Percentiles rank a stretch among this genome's conserved stretches.
Evolutionary conservation across 2,113 vertebrate genomes (phyloP).

Genomic region (Engraulis encrasicolus): DNA sequence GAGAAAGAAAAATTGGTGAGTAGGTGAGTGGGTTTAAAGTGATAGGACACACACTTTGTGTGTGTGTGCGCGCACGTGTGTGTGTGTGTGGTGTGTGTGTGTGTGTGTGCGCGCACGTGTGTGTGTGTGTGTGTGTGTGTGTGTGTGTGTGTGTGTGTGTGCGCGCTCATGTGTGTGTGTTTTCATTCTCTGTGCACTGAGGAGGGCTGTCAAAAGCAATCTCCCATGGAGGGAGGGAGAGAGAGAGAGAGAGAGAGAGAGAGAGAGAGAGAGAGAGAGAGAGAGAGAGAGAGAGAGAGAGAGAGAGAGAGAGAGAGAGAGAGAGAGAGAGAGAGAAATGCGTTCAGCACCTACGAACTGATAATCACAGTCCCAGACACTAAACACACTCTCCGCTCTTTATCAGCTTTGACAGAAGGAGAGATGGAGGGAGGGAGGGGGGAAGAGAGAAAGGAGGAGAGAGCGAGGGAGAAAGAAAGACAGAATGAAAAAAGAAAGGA

Average conservation of each 20-base stretch:
- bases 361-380: background rate
- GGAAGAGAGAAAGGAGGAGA: background rate
- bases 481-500: background rate
- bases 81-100: background rate
- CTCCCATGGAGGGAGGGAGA: background rate
- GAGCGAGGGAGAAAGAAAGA: background rate
- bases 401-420: background rate
- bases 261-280: too few relatives aligned
- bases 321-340: too few relatives aligned
- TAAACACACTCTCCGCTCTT: background rate
- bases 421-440: background rate
- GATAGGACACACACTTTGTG: too few relatives aligned
- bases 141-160: background rate
- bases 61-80: too few relatives aligned
- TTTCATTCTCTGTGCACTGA: background rate
- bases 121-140: background rate
- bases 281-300: too few relatives aligned
- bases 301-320: too few relatives aligned
- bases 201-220: background rate
- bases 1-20: too few relatives aligned
- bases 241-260: too few relatives aligned
- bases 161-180: background rate
- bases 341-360: background rate
- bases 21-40: too few relatives aligned
- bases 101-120: background rate